Base-by-base conservation (phyloP, 2,797 vertebrate species). In the Rhinatrema bivittatum region DNA sequence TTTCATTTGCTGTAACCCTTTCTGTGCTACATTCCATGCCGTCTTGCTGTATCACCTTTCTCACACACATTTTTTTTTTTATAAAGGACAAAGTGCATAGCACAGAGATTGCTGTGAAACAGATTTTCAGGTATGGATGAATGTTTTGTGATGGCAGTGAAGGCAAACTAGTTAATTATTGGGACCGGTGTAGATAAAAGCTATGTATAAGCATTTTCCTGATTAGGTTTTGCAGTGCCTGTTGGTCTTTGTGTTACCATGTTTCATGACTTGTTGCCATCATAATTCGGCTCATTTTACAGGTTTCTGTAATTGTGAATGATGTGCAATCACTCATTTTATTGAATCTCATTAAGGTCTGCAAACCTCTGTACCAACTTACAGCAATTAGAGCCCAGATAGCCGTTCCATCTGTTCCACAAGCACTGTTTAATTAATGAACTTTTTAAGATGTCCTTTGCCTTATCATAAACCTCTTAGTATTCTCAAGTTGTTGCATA, bases 391-490 rank as follows among this genome's bases (percentile, higher is more conserved):
- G 82, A 87, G 86, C 86, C 79, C 84, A 87, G 88, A 91, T 91
- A 91, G 83, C 84, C 74, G 64, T 88, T 92, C 92, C 93, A 94
- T 98, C 91, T 97, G 93, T 89, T 94, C 78, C 73, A 67, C 76
- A 76, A 86, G 78, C 81, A 76, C 79, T 89, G 86, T 91, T 93
- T 94, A 94, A 94, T 96, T 95, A 94, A 93, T 94, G 86, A 94
- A 93, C 88, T 93, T 91, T 72, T 71, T 87, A 82, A 81, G 86
- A 68, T 76, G 75, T 62, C 75, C 65, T 56, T 67, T 57, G 68
- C 74, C 65, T 75, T 66, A 60, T 74, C 66, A 84, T n/a, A 78
- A 91, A 88, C 84, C 88, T 78, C 79, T 84, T 70, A 58, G 59
- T 70, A 72, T 80, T 87, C 87, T 87, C 75, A 76, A 77, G 84